A percentile compares a stretch with the other conserved stretches of the same genome.
Evolutionary conservation across 2,888 invertebrate genomes (phyloP).

Genomic region (Hedychridium roseum): DNA sequence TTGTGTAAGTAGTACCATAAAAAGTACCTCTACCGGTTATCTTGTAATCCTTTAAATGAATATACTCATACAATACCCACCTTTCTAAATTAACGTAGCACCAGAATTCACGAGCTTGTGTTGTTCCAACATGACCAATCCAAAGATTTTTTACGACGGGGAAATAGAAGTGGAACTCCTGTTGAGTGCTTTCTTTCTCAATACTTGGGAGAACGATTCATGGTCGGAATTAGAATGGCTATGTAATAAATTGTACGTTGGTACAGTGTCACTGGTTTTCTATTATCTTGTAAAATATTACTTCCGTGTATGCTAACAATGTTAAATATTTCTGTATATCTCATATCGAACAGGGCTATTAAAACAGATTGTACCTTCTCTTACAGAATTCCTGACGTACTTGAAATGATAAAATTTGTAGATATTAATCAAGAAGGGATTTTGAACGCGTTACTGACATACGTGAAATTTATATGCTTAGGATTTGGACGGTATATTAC

Average conservation of each 20-base stretch:
- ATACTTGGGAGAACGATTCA: conserved; percentile 64
- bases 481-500: conserved; percentile 75
- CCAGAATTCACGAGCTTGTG: conserved; percentile 65
- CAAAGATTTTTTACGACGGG: conserved; percentile 72
- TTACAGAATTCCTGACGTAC: conserved; percentile 69
- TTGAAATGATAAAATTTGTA: conserved; percentile 68
- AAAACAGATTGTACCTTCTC: conserved; percentile 17
- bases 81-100: no score
- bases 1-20: not conserved
- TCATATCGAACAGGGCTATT: conserved; percentile 7
- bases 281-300: not conserved
- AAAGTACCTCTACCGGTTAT: not conserved
- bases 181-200: conserved; percentile 66
- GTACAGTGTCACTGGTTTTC: conserved; percentile 1
- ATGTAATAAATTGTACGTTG: conserved; percentile 70
- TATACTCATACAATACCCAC: no score
- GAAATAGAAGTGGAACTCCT: conserved; percentile 69
- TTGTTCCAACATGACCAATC: conserved; percentile 65
- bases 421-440: conserved; percentile 67
- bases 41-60: no score
- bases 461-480: conserved; percentile 69
- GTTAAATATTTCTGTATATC: not conserved
- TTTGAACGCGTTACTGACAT: conserved; percentile 66
- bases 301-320: not conserved
- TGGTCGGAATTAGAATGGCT: conserved; percentile 81